Conservation (phyloP, 2,888 invertebrate genomes). For the Thymelicus acteon region DNA sequence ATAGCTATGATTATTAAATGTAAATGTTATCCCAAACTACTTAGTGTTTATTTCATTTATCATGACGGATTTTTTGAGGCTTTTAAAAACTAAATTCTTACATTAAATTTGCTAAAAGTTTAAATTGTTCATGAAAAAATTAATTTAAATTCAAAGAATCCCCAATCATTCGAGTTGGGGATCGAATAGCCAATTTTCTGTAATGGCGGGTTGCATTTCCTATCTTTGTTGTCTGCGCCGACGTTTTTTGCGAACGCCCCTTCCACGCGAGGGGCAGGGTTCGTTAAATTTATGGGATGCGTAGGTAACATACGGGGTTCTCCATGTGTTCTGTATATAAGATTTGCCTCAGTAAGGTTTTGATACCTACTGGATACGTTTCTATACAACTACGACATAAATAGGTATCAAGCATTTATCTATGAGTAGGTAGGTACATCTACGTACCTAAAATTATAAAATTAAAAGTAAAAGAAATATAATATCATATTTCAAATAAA, state of each 20-base stretch:
- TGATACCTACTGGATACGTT: slow-evolving; percentile 22
- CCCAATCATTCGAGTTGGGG: slow-evolving; percentile 57
- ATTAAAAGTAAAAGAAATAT: no score
- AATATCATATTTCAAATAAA: no score
- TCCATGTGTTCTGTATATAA: slow-evolving; percentile 29
- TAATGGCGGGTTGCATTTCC: slow-evolving; percentile 80
- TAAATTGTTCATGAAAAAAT: slow-evolving; percentile 29
- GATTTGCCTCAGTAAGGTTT: neutral
- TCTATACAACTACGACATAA: no score
- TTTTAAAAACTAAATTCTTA: neutral
- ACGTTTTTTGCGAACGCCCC: slow-evolving; percentile 73
- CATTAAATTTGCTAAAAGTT: slow-evolving; percentile 11
- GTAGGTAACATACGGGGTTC: slow-evolving; percentile 30
- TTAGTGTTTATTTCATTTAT: neutral
- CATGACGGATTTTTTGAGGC: neutral
- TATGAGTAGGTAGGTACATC: no score
- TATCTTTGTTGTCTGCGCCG: slow-evolving; percentile 78
- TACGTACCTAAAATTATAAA: no score
- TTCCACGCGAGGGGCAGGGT: slow-evolving; percentile 66
- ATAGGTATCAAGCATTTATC: no score
- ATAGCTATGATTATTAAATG: no score
- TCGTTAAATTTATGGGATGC: slow-evolving; percentile 60
- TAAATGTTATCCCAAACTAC: no score
- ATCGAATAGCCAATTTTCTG: slow-evolving; percentile 76
- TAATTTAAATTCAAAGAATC: slow-evolving; percentile 58